Conservation (phyloP, 2,113 vertebrate species). For the Thinocorus orbignyianus region DNA sequence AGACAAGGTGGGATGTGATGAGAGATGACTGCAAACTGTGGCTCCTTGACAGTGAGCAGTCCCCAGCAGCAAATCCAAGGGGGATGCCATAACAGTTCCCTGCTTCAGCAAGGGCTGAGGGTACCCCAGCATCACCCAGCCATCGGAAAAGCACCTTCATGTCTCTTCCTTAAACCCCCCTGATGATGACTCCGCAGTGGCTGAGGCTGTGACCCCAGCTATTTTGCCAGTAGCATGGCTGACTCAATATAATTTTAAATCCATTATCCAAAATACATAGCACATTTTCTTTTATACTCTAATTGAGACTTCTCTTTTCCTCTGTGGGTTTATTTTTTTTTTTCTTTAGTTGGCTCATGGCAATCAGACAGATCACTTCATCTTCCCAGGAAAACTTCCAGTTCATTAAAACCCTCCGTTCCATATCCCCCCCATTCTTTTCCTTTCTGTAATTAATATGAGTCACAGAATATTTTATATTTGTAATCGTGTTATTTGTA, state of each 20-base stretch:
- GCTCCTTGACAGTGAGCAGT: neutral
- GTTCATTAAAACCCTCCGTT: neutral
- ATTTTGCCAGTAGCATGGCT: neutral
- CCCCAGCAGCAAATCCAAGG: fast-evolving
- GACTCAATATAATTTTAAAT: neutral
- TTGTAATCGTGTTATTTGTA: constrained; percentile 33
- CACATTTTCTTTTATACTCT: neutral
- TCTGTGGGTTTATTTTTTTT: neutral
- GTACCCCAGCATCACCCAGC: neutral
- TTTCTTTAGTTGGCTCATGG: neutral
- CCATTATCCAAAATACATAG: neutral
- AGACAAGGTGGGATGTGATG: neutral
- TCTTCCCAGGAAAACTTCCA: constrained; percentile 30
- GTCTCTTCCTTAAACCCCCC: neutral
- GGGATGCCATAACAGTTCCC: neutral
- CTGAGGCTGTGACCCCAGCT: neutral
- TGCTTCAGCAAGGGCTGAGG: too few relatives aligned
- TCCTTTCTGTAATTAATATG: neutral
- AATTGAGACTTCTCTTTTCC: neutral
- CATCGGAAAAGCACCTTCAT: neutral
- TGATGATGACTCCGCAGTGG: neutral
- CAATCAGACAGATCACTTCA: neutral
- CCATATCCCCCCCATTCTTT: neutral
- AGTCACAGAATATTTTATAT: constrained; percentile 35
- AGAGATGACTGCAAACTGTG: neutral